Evolutionary conservation across 2,797 vertebrate species (phyloP), one percentile per base, ranked within the genome.

Genomic region (Hapalemur alaotrensis): DNA sequence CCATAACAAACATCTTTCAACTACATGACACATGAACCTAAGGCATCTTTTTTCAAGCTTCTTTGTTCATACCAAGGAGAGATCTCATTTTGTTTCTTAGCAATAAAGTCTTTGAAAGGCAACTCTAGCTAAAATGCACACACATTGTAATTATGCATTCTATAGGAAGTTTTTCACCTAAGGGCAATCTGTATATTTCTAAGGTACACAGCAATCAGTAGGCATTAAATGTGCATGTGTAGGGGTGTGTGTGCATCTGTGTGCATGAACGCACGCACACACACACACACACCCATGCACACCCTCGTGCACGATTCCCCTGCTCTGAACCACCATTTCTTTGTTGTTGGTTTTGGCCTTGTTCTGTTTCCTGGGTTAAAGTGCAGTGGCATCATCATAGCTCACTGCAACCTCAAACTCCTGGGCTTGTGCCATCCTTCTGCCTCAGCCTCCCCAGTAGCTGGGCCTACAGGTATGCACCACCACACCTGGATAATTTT

Each of bases 41-140:
- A 84, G 54, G 48, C 22, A 48, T 61, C 43, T 70, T 65, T 90
- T 50, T 57, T 89, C 10, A 87, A 48, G 28, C 4, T 57, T 89
- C 38, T 82, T 50, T 69, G 50, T 73, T 93, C 28, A 69, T 10
- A 7, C 2, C 50, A 43, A 78, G 18, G 32, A 81, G 43, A 81
- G 15, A 23, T 73, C 20, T 79, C 17, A 20, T 70, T 95, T 75
- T 78, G 18, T n/a, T 91, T 95, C 70, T 81, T 54, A 88, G 48
- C 67, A 73, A 32, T 69, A 52, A 70, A 48, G 67, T 67, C 59
- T 94, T 86, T 83, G 57, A 69, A 89, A 97, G 20, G 30, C 28
- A 94, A 48, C 25, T 61, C 61, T 70, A 63, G n/a, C 59, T 81
- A 86, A 93, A 85, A 85, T 91, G 81, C 38, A 92, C 57, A 43